phyloP scores from a whole-genome alignment of 2,888 invertebrate species.

The Lepidonotus clava region DNA sequence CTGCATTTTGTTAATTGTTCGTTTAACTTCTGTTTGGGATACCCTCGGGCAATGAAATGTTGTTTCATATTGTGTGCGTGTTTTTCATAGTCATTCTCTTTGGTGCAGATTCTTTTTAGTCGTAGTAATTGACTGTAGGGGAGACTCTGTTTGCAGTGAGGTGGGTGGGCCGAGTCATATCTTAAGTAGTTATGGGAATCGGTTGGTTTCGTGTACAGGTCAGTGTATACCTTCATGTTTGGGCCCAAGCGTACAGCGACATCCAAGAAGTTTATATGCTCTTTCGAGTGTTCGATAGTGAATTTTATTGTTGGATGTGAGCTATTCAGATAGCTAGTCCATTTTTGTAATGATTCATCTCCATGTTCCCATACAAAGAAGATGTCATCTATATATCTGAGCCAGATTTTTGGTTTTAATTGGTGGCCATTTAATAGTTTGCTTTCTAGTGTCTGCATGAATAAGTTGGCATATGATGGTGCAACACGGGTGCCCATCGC shows the following conservation, averaged over 20 bases:
- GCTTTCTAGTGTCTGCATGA: neutral
- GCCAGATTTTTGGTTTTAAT: neutral
- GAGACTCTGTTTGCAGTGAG: neutral
- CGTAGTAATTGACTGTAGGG: neutral
- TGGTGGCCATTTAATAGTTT: neutral
- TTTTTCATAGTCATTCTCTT: neutral
- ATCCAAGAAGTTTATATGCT: neutral
- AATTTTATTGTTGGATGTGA: neutral
- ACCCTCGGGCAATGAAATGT: neutral
- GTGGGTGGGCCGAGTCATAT: neutral
- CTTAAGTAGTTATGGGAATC: neutral
- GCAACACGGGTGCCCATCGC: constrained; percentile 5
- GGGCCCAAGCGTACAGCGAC: neutral
- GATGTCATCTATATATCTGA: constrained; percentile 16
- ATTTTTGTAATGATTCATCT: neutral
- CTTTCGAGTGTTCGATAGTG: neutral
- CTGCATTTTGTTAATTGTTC: neutral
- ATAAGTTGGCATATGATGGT: neutral
- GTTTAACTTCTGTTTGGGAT: neutral
- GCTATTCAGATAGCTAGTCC: neutral
- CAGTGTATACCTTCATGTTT: neutral
- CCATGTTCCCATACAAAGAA: constrained; percentile 40
- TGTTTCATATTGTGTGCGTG: neutral
- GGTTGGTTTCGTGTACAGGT: constrained; percentile 16
- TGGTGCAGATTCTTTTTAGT: neutral